These are phyloP conservation scores for Cetonia aurata DNA, from an alignment of 2,888 invertebrate species.

Conservation along the genomic window DNA sequence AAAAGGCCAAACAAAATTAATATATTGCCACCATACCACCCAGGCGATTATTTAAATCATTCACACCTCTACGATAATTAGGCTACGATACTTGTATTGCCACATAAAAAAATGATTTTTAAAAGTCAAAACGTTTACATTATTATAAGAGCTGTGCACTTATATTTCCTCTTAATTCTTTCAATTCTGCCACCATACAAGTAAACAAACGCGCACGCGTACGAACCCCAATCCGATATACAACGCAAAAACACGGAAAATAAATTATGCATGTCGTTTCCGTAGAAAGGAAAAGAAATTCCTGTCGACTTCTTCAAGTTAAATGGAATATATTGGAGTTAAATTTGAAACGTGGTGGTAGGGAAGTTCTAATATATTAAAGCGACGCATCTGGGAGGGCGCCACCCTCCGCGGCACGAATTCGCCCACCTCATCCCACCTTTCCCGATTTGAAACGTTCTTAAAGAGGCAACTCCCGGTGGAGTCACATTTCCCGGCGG, in stretches of 20 bases:
- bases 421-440: neutral
- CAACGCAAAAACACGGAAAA: too few species aligned
- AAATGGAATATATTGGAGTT: slow-evolving; percentile 29
- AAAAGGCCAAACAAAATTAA: too few species aligned
- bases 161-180: too few species aligned
- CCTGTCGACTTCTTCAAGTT: slow-evolving; percentile 17
- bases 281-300: slow-evolving; percentile 9
- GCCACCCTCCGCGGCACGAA: neutral
- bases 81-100: too few species aligned
- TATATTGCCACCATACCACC: too few species aligned
- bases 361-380: slow-evolving; percentile 9
- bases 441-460: neutral
- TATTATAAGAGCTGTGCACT: too few species aligned
- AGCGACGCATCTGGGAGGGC: neutral
- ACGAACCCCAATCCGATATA: neutral
- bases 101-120: too few species aligned
- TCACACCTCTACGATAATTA: too few species aligned
- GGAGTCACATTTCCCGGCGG: neutral
- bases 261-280: slow-evolving; percentile 10
- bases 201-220: neutral
- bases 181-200: too few species aligned
- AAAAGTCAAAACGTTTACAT: too few species aligned
- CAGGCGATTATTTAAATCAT: too few species aligned
- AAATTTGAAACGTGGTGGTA: slow-evolving; percentile 24
- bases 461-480: neutral